phyloP scores from a whole-genome alignment of 1,140 invertebrate species.

The Caligus rogercresseyi region DNA sequence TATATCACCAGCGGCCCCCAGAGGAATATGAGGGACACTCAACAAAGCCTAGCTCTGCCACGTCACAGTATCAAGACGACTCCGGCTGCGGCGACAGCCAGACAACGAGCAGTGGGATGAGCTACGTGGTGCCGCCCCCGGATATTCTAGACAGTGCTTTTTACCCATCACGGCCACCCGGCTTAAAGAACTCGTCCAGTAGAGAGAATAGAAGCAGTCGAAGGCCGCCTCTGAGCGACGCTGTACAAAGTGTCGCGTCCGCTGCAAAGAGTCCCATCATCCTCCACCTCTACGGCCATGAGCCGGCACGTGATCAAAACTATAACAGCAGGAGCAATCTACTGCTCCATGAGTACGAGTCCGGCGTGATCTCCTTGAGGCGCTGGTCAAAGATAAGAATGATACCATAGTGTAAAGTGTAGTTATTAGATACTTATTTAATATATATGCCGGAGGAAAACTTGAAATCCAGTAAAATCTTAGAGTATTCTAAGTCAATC shows the following conservation, averaged over 20 bases:
- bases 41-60: background rate
- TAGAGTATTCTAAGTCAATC: too few species aligned
- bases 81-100: background rate
- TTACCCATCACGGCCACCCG: background rate
- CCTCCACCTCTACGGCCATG: background rate
- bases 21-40: background rate
- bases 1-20: background rate
- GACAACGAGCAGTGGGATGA: background rate
- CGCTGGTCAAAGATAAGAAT: conserved; percentile 8
- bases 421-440: background rate
- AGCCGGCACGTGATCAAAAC: background rate
- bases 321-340: background rate
- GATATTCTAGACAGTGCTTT: background rate
- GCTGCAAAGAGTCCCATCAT: background rate
- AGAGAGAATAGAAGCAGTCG: background rate
- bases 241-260: background rate
- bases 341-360: background rate
- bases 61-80: background rate
- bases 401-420: conserved; percentile 6
- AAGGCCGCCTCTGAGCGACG: background rate
- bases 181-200: background rate
- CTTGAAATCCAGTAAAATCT: too few species aligned
- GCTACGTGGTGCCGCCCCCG: background rate
- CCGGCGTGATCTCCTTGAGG: conserved; percentile 1
- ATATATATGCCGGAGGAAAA: background rate